Evolutionary conservation across 1,140 invertebrate genomes (phyloP).

Genomic region (Rhagoletis pomonella): DNA sequence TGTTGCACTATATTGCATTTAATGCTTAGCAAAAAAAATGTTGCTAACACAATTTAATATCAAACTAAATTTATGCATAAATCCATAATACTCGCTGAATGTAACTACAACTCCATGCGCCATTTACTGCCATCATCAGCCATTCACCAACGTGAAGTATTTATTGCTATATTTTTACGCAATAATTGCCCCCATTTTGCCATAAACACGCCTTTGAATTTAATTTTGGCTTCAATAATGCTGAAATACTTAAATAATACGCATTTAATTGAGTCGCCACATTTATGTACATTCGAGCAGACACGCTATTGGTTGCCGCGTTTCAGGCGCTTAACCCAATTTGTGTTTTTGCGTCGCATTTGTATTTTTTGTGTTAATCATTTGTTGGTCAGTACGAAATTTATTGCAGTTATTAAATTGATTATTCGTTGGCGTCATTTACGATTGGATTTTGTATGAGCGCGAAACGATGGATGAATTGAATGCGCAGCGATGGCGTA

Average conservation of each 20-base stretch:
- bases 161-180: background rate
- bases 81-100: too few species aligned
- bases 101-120: too few species aligned
- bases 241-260: background rate
- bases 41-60: too few species aligned
- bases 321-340: slow-evolving; percentile 33
- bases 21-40: too few species aligned
- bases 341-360: background rate
- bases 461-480: too few species aligned
- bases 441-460: background rate
- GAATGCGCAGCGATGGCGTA: too few species aligned
- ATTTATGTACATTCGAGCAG: background rate
- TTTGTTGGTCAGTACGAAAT: background rate
- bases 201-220: background rate
- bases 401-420: background rate
- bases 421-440: background rate
- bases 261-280: slow-evolving; percentile 6
- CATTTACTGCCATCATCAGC: too few species aligned
- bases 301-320: background rate
- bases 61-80: too few species aligned
- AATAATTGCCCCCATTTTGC: slow-evolving; percentile 14
- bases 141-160: background rate
- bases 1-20: too few species aligned
- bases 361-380: background rate
- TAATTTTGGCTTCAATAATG: background rate